phyloP scores from a whole-genome alignment of 2,888 invertebrate genomes.

The Nomada lathburiana region DNA sequence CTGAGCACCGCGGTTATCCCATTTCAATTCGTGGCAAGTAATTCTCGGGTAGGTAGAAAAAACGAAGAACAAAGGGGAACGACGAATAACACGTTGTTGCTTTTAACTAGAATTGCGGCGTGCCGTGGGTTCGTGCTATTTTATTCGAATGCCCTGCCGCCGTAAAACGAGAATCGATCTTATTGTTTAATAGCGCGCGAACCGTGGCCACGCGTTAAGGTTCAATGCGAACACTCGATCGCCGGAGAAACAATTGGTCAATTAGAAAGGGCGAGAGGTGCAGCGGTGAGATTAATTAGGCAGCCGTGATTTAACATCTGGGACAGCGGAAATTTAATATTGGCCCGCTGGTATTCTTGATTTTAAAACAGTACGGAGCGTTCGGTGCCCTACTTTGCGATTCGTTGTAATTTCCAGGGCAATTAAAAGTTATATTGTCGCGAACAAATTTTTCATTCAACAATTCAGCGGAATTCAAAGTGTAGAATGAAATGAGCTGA shows the following conservation, averaged over 20 bases:
- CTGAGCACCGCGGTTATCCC: slow-evolving; percentile 1
- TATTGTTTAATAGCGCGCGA: slow-evolving; percentile 1
- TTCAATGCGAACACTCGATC: slow-evolving; percentile 53
- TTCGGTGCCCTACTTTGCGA: background rate
- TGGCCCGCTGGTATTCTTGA: background rate
- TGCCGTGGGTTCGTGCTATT: slow-evolving; percentile 6
- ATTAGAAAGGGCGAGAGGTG: slow-evolving; percentile 33
- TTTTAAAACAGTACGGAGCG: background rate
- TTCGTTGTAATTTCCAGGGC: background rate
- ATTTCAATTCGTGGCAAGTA: slow-evolving; percentile 24
- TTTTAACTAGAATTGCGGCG: slow-evolving; percentile 11
- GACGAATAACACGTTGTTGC: slow-evolving; percentile 32
- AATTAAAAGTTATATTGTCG: no score
- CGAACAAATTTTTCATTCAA: no score
- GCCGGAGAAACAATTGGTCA: slow-evolving; percentile 59
- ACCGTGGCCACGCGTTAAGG: slow-evolving; percentile 16
- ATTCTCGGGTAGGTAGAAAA: slow-evolving; percentile 9
- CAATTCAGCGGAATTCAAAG: no score
- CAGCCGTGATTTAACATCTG: slow-evolving; percentile 14
- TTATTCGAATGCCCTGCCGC: background rate
- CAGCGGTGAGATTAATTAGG: slow-evolving; percentile 50
- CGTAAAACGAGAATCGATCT: slow-evolving; percentile 3
- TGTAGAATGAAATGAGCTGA: no score
- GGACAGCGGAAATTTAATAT: slow-evolving; percentile 14
- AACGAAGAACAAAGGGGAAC: slow-evolving; percentile 10